These are phyloP conservation scores for Merluccius polli DNA, from an alignment of 2,797 vertebrate genomes.

Conservation along the genomic window DNA sequence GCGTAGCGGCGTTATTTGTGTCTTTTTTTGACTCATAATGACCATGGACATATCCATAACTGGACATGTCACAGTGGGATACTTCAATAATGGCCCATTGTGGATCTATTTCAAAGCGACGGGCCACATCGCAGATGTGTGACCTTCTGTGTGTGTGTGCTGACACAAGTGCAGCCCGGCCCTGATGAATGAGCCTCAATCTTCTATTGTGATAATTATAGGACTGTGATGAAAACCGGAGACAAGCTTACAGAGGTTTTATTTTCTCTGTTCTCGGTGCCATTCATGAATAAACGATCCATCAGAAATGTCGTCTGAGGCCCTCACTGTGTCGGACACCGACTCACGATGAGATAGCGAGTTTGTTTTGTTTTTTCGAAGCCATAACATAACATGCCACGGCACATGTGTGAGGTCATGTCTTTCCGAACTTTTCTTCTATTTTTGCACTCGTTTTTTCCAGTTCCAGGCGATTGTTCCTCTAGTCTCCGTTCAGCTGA, in stretches of 20 bases:
- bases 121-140: slow-evolving; percentile 43
- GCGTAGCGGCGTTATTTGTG: not conserved
- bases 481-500: slow-evolving; percentile 57
- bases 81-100: slow-evolving; percentile 36
- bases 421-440: not conserved
- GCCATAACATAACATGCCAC: not conserved
- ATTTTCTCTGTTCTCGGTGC: not conserved
- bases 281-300: not conserved
- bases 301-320: not conserved
- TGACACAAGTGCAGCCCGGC: slow-evolving; percentile 46
- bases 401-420: not conserved
- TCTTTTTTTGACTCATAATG: slow-evolving; percentile 28
- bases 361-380: not conserved
- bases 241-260: slow-evolving; percentile 33
- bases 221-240: slow-evolving; percentile 44
- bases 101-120: slow-evolving; percentile 50
- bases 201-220: slow-evolving; percentile 49
- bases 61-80: slow-evolving; percentile 6
- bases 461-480: slow-evolving; percentile 8
- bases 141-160: slow-evolving; percentile 54
- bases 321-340: not conserved
- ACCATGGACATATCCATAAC: slow-evolving; percentile 26
- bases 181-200: slow-evolving; percentile 55
- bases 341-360: not conserved
- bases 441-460: no score